These are phyloP conservation scores for Apamea crenata DNA, from an alignment of 2,888 invertebrate species.

Conservation along the genomic window DNA sequence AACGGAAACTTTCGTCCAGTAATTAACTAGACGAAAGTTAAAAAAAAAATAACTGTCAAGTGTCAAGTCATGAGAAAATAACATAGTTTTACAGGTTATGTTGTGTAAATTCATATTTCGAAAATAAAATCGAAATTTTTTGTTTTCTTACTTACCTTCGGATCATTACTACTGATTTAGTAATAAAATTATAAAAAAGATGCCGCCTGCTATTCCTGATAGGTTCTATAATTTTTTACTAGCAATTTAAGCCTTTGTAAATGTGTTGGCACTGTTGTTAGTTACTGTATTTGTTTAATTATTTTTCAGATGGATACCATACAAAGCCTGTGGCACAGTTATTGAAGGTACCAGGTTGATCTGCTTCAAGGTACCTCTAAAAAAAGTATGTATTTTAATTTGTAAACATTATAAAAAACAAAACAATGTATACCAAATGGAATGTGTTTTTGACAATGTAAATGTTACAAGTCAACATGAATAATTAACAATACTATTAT, in stretches of 20 bases:
- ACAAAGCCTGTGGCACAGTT: slow-evolving; percentile 91
- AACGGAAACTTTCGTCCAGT: too few relatives aligned
- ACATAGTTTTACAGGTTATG: slow-evolving; percentile 33
- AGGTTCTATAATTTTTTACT: slow-evolving; percentile 70
- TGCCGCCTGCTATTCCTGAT: slow-evolving; percentile 79
- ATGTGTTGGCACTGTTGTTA: slow-evolving; percentile 10
- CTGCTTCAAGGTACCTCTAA: slow-evolving; percentile 93
- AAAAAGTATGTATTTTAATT: slow-evolving; percentile 78
- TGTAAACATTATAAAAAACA: neutral
- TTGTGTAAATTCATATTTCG: slow-evolving; percentile 10
- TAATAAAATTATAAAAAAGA: slow-evolving; percentile 29
- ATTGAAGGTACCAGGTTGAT: slow-evolving; percentile 93
- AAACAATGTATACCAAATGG: neutral
- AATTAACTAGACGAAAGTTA: neutral
- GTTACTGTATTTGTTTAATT: slow-evolving; percentile 5
- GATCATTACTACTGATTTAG: neutral
- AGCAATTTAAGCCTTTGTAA: neutral
- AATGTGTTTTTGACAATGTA: neutral
- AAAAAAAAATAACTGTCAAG: neutral
- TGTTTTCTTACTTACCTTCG: too few relatives aligned
- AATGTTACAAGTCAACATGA: neutral
- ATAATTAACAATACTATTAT: neutral
- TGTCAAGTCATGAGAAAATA: neutral
- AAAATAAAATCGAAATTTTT: neutral
- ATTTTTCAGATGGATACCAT: slow-evolving; percentile 91